Base-by-base conservation (phyloP, 2,113 vertebrate species). In the Dasyornis broadbenti region DNA sequence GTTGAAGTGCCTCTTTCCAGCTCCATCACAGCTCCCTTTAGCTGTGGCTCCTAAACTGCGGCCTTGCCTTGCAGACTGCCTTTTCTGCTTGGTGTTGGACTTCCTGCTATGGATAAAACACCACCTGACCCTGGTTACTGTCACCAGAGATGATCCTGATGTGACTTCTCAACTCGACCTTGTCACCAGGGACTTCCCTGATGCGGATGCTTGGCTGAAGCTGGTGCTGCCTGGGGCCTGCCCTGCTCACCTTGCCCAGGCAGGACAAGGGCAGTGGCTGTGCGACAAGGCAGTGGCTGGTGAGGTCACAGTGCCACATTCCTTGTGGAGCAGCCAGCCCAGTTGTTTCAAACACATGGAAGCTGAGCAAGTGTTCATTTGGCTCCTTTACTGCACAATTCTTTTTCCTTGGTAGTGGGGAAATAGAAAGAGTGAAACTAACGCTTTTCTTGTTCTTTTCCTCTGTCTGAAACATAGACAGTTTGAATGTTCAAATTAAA, bases 121-220 rank as follows among this genome's bases (percentile, higher is more conserved):
- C 6, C 0, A 0, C 22, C 73, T 64, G 73, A 30, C 13, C 40
- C 24, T 19, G n/a, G 57, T 20, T 63, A 2, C 33, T 61, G 49
- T 80, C 39, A 17, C 44, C 31, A 24, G 44, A 64, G 28, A 49
- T 68, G 50, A 21, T 53, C 72, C 54, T 35, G 52, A 6, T 0
- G 6, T 39, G 33, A 9, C 12, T 71, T 75, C 68, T 71, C 56
- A 40, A 15, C 39, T 37, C 27, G 3, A 5, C n/a, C 28, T 45
- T 22, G 2, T 54, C 33, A 26, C 49, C 20, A 17, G 15, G 39
- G n/a, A 1, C 26, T 30, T 13, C 28, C 7, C 31, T 27, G 56
- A 2, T 14, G 49, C 7, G 57, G 42, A 8, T 2, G 1, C 52
- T 53, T 49, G 66, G 56, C 52, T 64, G 82, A 19, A 61, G 90